Base-by-base conservation (phyloP, 1,140 invertebrate species). In the Drosophila kurseongensis region DNA sequence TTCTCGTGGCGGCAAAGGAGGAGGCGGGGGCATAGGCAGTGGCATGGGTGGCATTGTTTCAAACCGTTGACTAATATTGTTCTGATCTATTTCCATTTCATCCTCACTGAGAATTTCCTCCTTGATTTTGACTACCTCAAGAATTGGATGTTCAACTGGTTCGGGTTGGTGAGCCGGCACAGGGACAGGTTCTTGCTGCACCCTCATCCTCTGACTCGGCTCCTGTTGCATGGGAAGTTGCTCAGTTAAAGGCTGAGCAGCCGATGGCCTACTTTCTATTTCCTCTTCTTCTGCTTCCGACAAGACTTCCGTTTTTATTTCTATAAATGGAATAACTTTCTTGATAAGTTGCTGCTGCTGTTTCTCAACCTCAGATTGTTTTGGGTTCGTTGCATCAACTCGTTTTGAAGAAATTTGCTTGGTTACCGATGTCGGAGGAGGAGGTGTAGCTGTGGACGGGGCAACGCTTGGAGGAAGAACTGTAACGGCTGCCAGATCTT, bases 281-380 rank as follows among this genome's bases (percentile, higher is more conserved):
- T 77, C 68, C 14, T 66, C 85, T 0, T 90, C 90, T 38, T 92
- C 91, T 9, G 91, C 80, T 68, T 93, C 92, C 1, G 82, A 86
- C 13, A 86, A 16, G 4, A 86, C 52, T 13, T 88, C 83, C 29
- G 74, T 93, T 81, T 93, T 93, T 16, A 93, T 92, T 48, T 92
- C 85, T 44, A 90, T 51, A 50, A 83, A 90, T 5, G 91, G 90
- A 35, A 91, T 65, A 7, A 91, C 84, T 16, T 85, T 90, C 16
- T 82, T 84, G 8, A 89, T 90, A 1, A 90, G 66, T 40, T 90
- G 86, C 35, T 89, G 67, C 36, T 88, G 84, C 27, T 89, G 80
- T 4, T 73, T 77, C 35, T 88, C 85, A 5, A 84, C 41, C 0
- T 78, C 84, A 0, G 56, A 71, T 13, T 72, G 77, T 23, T 74